These are phyloP conservation scores for Dinothrombium tinctorium DNA, from an alignment of 1,140 invertebrate genomes.

Conservation along the genomic window DNA sequence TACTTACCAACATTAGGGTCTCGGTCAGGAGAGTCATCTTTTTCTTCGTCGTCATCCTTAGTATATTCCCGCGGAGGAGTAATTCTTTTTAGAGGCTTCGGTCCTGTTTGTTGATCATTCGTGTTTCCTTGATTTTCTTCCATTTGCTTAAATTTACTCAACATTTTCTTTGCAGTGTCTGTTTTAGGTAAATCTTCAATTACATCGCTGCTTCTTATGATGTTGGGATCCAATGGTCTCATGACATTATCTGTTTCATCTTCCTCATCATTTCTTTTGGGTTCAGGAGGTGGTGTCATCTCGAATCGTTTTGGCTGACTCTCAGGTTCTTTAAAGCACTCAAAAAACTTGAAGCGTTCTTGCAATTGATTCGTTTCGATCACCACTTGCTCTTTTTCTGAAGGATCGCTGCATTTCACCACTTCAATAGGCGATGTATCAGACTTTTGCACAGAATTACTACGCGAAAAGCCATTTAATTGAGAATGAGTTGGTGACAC, in stretches of 20 bases:
- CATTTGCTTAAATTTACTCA: slow-evolving; percentile 49
- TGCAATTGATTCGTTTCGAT: slow-evolving; percentile 54
- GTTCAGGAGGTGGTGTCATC: slow-evolving; percentile 60
- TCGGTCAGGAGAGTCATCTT: slow-evolving; percentile 16
- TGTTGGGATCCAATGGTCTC: too few relatives aligned
- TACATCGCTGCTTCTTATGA: slow-evolving; percentile 36
- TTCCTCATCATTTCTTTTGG: slow-evolving; percentile 13
- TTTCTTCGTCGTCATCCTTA: slow-evolving; percentile 17
- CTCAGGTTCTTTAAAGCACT: slow-evolving; percentile 42
- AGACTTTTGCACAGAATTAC: background rate
- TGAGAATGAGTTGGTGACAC: too few relatives aligned
- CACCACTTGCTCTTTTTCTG: slow-evolving; percentile 43
- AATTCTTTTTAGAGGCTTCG: slow-evolving; percentile 59
- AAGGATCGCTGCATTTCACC: slow-evolving; percentile 33
- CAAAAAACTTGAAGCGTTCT: slow-evolving; percentile 70
- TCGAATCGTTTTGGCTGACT: slow-evolving; percentile 45
- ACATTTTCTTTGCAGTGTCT: slow-evolving; percentile 56
- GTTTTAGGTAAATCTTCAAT: slow-evolving; percentile 27
- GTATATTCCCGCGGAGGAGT: slow-evolving; percentile 58
- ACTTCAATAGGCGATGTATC: slow-evolving; percentile 36
- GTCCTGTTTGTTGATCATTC: slow-evolving; percentile 26
- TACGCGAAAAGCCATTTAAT: background rate
- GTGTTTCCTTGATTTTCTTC: slow-evolving; percentile 27
- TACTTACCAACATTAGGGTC: slow-evolving; percentile 15
- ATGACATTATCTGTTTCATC: slow-evolving; percentile 3